A percentile compares a stretch with the other conserved stretches of the same genome.
Evolutionary conservation across 2,797 vertebrate genomes (phyloP).

Genomic region (Manis crassicaudata): DNA sequence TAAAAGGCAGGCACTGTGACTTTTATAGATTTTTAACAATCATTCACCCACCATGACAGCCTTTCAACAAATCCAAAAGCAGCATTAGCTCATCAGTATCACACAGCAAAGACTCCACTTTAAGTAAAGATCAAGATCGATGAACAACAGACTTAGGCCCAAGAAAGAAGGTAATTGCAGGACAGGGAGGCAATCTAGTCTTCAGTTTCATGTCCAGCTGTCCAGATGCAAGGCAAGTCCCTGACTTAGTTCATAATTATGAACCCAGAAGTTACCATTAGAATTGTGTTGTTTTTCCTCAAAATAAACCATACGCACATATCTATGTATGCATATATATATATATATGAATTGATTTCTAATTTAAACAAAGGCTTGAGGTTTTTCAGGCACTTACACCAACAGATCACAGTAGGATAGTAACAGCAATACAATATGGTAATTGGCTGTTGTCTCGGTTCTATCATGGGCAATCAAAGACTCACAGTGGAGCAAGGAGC

Average conservation of each 20-base stretch:
- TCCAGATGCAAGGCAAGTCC: slow-evolving; percentile 37
- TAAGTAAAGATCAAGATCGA: slow-evolving; percentile 57
- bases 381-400: slow-evolving; percentile 24
- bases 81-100: slow-evolving; percentile 44
- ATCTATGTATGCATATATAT: not conserved
- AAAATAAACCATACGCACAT: slow-evolving; percentile 45
- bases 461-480: slow-evolving; percentile 26
- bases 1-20: not conserved
- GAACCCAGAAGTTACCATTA: slow-evolving; percentile 54
- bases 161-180: slow-evolving; percentile 57
- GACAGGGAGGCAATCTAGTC: slow-evolving; percentile 64
- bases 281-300: slow-evolving; percentile 29
- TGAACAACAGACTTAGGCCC: slow-evolving; percentile 58
- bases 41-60: not conserved
- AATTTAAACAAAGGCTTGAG: slow-evolving; percentile 43
- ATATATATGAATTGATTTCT: slow-evolving; percentile 6
- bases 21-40: not conserved
- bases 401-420: slow-evolving; percentile 22
- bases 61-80: slow-evolving; percentile 21
- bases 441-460: slow-evolving; percentile 49
- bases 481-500: not conserved
- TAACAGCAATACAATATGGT: slow-evolving; percentile 13
- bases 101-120: slow-evolving; percentile 39
- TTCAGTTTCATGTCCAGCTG: slow-evolving; percentile 62
- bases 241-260: slow-evolving; percentile 68